Percentiles rank a stretch among this genome's conserved stretches.
These are phyloP conservation scores for Hippolais icterina DNA, from an alignment of 2,113 vertebrate genomes.

Conservation along the genomic window DNA sequence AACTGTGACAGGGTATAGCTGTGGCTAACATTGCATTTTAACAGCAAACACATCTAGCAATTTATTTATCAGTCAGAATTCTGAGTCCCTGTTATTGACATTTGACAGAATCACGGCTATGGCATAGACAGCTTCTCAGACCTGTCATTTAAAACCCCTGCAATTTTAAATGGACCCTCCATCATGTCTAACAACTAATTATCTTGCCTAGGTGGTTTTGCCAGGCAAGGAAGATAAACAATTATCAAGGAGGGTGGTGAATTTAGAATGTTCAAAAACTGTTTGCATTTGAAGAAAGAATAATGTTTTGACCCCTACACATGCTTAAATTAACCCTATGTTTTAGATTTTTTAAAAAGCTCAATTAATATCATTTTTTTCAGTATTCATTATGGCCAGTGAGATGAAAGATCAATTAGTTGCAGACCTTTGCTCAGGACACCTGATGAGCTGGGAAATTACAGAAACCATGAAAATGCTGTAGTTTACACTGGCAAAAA, in stretches of 20 bases:
- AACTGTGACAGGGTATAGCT: neutral
- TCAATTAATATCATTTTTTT: neutral
- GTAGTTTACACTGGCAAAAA: neutral
- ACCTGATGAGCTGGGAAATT: neutral
- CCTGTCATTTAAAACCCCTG: neutral
- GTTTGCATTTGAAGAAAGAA: neutral
- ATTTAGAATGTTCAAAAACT: neutral
- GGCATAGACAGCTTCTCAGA: neutral
- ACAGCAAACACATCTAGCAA: neutral
- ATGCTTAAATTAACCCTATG: neutral
- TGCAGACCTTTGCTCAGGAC: neutral
- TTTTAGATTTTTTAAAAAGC: neutral
- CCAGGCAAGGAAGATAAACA: neutral
- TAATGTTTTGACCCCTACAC: neutral
- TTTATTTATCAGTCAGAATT: conserved; percentile 28
- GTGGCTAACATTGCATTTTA: neutral
- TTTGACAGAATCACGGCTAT: neutral
- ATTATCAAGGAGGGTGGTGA: neutral
- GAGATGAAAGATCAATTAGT: neutral
- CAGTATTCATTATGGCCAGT: neutral
- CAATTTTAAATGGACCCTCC: neutral
- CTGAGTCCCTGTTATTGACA: neutral
- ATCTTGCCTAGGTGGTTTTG: neutral
- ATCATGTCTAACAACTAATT: neutral
- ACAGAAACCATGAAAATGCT: neutral